Percentiles rank a stretch among this genome's conserved stretches.
Conservation (phyloP, 2,113 vertebrate species). For the Erythrolamprus reginae region DNA sequence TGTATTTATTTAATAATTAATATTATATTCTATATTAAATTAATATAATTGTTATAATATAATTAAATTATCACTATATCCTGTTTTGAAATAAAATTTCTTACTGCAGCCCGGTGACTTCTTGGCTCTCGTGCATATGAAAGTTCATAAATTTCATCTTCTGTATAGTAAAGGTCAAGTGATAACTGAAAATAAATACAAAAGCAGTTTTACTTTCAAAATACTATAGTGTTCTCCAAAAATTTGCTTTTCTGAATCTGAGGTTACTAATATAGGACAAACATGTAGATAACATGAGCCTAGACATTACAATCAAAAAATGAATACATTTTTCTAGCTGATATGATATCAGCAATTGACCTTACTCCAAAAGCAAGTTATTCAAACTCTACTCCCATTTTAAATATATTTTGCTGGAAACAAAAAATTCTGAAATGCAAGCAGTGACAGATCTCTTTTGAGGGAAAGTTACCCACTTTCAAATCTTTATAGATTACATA, state of each 20-base stretch:
- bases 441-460: not conserved
- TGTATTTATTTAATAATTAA: not conserved
- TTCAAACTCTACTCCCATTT: not conserved
- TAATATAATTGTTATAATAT: not conserved
- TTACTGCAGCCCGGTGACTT: slow-evolving; percentile 85
- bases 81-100: slow-evolving; percentile 34
- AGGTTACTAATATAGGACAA: not conserved
- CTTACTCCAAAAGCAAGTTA: not conserved
- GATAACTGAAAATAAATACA: slow-evolving; percentile 78
- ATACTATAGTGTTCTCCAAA: not conserved
- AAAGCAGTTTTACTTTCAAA: slow-evolving; percentile 29
- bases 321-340: not conserved
- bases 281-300: not conserved
- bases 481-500: not conserved
- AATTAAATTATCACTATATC: not conserved
- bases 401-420: not conserved
- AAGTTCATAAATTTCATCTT: slow-evolving; percentile 96
- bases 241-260: not conserved
- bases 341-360: not conserved
- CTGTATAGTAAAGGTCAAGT: slow-evolving; percentile 92
- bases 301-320: not conserved
- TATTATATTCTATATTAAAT: not conserved
- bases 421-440: not conserved
- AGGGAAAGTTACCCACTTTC: not conserved
- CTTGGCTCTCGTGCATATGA: slow-evolving; percentile 90